Evolutionary conservation across 37 sponge, comb jelly and placozoan genomes (phyloP).

Genomic region (Agelas oroides): DNA sequence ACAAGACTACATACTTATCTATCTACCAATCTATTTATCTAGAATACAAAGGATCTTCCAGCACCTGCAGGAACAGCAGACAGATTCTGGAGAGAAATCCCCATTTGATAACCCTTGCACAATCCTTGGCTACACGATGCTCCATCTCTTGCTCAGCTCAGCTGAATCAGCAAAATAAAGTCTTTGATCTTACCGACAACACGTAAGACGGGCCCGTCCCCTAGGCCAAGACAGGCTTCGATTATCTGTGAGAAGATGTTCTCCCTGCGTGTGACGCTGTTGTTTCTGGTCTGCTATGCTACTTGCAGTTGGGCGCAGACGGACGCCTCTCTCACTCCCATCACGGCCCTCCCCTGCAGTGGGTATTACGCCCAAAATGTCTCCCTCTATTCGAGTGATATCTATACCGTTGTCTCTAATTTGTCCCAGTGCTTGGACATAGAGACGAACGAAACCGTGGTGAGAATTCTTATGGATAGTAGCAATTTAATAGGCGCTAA

Average conservation of each 20-base stretch:
- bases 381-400: conserved; percentile 16
- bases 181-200: too few relatives aligned
- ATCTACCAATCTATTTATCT: too few relatives aligned
- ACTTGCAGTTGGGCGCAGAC: too few relatives aligned
- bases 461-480: background rate
- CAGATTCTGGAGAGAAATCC: conserved; percentile 31
- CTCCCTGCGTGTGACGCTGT: too few relatives aligned
- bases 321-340: conserved; percentile 3
- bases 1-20: too few relatives aligned
- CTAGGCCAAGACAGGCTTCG: too few relatives aligned
- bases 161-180: too few relatives aligned
- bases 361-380: background rate
- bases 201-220: too few relatives aligned
- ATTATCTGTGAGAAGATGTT: too few relatives aligned
- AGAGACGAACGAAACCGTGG: background rate
- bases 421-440: background rate
- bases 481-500: too few relatives aligned
- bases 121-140: conserved; percentile 20
- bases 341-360: conserved; percentile 2
- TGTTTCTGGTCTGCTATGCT: too few relatives aligned
- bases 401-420: conserved; percentile 10
- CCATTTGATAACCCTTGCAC: conserved; percentile 25
- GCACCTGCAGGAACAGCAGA: conserved; percentile 41
- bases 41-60: background rate
- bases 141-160: too few relatives aligned